A percentile compares a stretch with the other conserved stretches of the same genome.
These are phyloP conservation scores for Poecile atricapillus DNA, from an alignment of 2,113 vertebrate genomes.

Conservation along the genomic window DNA sequence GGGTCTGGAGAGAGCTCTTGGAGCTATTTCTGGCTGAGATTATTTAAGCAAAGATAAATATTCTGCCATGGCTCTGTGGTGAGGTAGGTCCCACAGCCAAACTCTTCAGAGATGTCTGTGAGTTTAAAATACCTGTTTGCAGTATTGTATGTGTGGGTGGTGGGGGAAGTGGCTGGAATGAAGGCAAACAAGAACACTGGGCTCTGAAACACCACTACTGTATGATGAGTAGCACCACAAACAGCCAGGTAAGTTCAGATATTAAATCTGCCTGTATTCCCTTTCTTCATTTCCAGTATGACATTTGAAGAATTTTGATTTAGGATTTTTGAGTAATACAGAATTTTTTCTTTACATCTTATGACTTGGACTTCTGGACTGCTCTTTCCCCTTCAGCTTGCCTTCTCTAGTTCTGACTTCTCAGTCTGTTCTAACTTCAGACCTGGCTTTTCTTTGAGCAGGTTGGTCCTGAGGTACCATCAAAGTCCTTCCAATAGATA, in stretches of 20 bases:
- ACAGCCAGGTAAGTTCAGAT: not conserved
- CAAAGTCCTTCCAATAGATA: not conserved
- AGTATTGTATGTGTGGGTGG: not conserved
- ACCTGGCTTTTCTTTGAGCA: not conserved
- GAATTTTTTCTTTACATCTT: not conserved
- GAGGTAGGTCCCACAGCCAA: not conserved
- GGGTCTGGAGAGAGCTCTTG: not conserved
- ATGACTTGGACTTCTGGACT: not conserved
- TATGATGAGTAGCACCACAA: not conserved
- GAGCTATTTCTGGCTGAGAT: not conserved
- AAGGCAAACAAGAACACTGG: not conserved
- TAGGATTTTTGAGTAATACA: not conserved
- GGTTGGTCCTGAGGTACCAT: not conserved
- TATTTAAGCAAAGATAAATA: not conserved
- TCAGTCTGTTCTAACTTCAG: not conserved
- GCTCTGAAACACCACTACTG: not conserved
- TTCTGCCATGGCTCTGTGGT: not conserved
- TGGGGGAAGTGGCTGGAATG: not conserved
- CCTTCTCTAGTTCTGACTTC: not conserved
- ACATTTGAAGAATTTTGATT: not conserved
- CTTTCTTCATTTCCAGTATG: not conserved
- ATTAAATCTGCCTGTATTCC: not conserved
- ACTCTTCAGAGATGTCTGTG: not conserved
- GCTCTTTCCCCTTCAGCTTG: not conserved
- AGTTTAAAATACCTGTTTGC: not conserved